phyloP scores from a whole-genome alignment of 2,113 vertebrate genomes.

The Vulpes vulpes region DNA sequence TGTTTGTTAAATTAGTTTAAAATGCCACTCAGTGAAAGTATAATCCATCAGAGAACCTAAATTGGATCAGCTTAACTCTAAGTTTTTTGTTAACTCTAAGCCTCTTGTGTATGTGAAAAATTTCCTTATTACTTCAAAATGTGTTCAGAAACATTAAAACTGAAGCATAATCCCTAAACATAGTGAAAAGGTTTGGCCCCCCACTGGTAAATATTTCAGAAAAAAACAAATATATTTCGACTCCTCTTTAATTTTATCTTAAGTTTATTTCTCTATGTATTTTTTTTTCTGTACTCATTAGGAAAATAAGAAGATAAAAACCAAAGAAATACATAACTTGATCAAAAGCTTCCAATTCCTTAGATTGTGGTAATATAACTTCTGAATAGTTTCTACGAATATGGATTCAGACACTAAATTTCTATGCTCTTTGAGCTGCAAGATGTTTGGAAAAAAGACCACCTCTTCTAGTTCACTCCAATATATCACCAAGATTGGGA shows the following conservation, averaged over 20 bases:
- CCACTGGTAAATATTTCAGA: background rate
- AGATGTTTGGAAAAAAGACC: background rate
- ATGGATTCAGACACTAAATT: background rate
- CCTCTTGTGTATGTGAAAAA: background rate
- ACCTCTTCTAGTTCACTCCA: background rate
- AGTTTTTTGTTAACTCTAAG: background rate
- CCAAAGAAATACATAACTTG: background rate
- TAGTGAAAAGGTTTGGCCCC: background rate
- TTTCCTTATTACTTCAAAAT: background rate
- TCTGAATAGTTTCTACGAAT: background rate
- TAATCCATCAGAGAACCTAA: background rate
- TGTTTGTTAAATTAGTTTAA: background rate
- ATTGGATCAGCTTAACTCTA: background rate
- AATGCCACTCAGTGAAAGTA: background rate
- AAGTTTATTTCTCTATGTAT: background rate
- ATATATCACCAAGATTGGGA: background rate
- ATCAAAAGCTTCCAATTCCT: background rate
- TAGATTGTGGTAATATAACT: background rate
- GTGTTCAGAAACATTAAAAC: background rate
- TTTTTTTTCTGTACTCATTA: background rate
- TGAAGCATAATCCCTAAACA: background rate
- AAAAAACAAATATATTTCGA: background rate
- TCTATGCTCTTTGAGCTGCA: background rate
- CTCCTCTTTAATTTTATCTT: background rate
- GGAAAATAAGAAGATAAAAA: background rate